Base-by-base conservation (phyloP, 1,140 invertebrate genomes). In the Psilanteris sp. region DNA sequence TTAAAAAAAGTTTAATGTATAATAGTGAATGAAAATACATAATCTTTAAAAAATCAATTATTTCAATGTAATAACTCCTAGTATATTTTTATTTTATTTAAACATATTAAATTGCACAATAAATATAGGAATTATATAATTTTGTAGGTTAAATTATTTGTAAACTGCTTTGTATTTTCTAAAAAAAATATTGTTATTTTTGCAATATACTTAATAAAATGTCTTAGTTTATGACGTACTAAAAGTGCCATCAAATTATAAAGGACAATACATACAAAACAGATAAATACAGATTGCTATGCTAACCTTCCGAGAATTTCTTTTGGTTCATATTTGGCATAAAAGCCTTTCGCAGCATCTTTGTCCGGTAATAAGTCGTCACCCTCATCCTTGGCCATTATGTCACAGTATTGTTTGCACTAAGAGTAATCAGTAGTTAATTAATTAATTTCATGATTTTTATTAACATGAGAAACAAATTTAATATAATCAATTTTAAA, bases 241-340 rank as follows among this genome's bases (percentile, higher is more conserved):
- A n/a, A n/a, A n/a, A n/a, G n/a, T n/a, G n/a, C n/a, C n/a, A n/a
- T n/a, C n/a, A n/a, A n/a, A n/a, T n/a, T n/a, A n/a, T n/a, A n/a
- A n/a, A n/a, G n/a, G n/a, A n/a, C n/a, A n/a, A n/a, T n/a, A n/a
- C n/a, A n/a, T n/a, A n/a, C n/a, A n/a, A n/a, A n/a, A n/a, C n/a
- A 34, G 36, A 16, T 22, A 20, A 36, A 34, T 46, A 37, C 13
- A 46, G 36, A 43, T 26, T 43, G 18, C 22, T 20, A 2, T 5
- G n/a, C 9, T 62, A 79, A 98, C 96, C 95, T 96, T 89, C 97
- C 98, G 41, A 99, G 91, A 77, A 99, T 95, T 89, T 99, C 97
- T 87, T 98, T 99, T 2, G 97, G 96, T 86, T 99, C 97, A 88
- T 99, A 99, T 90, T 97, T 98, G 8, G 96, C 96, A 87, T 99